phyloP scores from a whole-genome alignment of 2,888 invertebrate species.

The Tipula lateralis region DNA sequence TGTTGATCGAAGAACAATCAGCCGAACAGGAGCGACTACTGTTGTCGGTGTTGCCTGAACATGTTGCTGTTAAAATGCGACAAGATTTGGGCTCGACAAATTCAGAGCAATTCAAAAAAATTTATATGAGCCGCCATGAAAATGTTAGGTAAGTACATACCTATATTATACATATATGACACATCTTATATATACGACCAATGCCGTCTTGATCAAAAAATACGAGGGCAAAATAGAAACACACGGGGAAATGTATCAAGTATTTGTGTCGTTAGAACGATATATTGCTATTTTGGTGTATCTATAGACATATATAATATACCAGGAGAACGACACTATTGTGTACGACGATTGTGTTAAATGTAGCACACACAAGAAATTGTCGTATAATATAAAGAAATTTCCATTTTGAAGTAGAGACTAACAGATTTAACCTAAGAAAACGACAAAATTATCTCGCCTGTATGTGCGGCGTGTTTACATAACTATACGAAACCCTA shows the following conservation, averaged over 20 bases:
- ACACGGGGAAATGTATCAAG: background rate
- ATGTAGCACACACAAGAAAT: too few species aligned
- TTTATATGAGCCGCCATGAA: conserved; percentile 95
- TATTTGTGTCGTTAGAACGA: background rate
- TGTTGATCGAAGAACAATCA: conserved; percentile 89
- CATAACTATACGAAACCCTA: background rate
- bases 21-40: conserved; percentile 88
- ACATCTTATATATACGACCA: too few species aligned
- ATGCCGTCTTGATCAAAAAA: too few species aligned
- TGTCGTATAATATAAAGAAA: background rate
- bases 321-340: background rate
- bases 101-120: conserved; percentile 89
- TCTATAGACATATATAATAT: too few species aligned
- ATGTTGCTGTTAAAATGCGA: conserved; percentile 94
- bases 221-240: background rate
- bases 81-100: conserved; percentile 87
- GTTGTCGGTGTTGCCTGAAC: conserved; percentile 89
- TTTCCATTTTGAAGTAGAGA: background rate
- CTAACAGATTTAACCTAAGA: background rate
- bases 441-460: background rate
- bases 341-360: background rate
- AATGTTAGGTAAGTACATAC: conserved; percentile 75
- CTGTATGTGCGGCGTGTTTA: background rate
- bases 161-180: conserved; percentile 4
- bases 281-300: background rate